A percentile compares a stretch with the other conserved stretches of the same genome.
phyloP scores from a whole-genome alignment of 2,888 invertebrate species.

The Hipparchia semele region DNA sequence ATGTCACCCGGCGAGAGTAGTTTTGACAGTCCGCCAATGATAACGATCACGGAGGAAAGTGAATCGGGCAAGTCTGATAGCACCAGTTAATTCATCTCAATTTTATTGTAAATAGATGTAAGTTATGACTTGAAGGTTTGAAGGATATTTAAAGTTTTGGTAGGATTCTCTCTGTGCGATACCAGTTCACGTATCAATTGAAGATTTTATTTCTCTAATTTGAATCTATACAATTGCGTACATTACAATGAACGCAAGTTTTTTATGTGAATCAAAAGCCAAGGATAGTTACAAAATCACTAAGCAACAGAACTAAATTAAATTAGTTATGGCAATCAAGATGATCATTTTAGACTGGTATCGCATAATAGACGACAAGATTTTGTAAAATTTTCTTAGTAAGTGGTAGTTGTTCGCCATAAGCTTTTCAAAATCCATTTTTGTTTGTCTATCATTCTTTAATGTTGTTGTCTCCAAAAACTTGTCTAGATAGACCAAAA shows the following conservation, averaged over 20 bases:
- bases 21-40: conserved; percentile 68
- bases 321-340: not conserved
- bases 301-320: not conserved
- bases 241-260: no score
- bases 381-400: conserved; percentile 44
- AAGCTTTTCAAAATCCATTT: conserved; percentile 44
- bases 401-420: conserved; percentile 38
- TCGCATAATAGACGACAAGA: conserved; percentile 31
- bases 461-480: conserved; percentile 42
- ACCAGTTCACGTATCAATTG: conserved; percentile 24
- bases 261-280: no score
- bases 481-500: conserved; percentile 5
- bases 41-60: conserved; percentile 77
- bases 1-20: conserved; percentile 66
- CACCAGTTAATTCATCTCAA: conserved; percentile 67
- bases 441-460: conserved; percentile 40
- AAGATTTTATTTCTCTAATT: not conserved
- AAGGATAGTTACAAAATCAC: not conserved
- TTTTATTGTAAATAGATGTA: conserved; percentile 55
- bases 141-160: conserved; percentile 28
- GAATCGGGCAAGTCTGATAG: conserved; percentile 70
- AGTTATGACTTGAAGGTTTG: conserved; percentile 43
- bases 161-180: conserved; percentile 44
- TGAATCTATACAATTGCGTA: no score
- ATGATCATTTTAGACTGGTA: conserved; percentile 17